Conservation (phyloP, 1,140 invertebrate genomes). For the Tachypleus tridentatus region DNA sequence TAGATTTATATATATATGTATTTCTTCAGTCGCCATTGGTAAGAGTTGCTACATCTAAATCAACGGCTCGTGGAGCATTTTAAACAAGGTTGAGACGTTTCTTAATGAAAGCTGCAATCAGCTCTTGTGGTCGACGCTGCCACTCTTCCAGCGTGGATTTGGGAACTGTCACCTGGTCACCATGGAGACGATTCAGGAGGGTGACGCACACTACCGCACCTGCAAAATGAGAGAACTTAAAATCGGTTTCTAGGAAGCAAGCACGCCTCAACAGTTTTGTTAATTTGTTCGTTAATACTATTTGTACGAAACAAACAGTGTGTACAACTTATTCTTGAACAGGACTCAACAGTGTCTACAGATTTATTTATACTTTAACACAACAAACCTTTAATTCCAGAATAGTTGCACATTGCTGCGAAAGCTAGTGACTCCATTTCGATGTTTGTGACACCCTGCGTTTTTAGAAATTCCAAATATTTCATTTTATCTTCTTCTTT, state of each 20-base stretch:
- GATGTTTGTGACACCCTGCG: constrained; percentile 80
- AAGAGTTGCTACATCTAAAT: no score
- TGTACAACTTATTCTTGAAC: no score
- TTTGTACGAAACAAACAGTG: no score
- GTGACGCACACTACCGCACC: constrained; percentile 91
- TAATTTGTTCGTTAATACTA: no score
- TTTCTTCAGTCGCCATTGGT: no score
- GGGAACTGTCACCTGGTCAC: constrained; percentile 64
- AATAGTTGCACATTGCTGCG: constrained; percentile 82
- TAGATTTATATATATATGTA: no score
- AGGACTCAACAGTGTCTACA: no score
- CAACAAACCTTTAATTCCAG: constrained; percentile 59
- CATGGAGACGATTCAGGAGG: constrained; percentile 80
- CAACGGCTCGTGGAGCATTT: no score
- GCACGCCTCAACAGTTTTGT: no score
- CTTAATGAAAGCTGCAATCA: constrained; percentile 78
- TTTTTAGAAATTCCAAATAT: constrained; percentile 62
- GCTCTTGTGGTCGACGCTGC: constrained; percentile 78
- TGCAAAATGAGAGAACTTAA: constrained; percentile 12
- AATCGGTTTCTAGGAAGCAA: no score
- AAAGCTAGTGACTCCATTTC: constrained; percentile 96
- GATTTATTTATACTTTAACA: no score
- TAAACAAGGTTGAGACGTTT: constrained; percentile 28
- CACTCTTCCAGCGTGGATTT: constrained; percentile 84
- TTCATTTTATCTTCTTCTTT: constrained; percentile 76